Conservation (phyloP, 2,888 invertebrate genomes). For the Uloborus plumipes region DNA sequence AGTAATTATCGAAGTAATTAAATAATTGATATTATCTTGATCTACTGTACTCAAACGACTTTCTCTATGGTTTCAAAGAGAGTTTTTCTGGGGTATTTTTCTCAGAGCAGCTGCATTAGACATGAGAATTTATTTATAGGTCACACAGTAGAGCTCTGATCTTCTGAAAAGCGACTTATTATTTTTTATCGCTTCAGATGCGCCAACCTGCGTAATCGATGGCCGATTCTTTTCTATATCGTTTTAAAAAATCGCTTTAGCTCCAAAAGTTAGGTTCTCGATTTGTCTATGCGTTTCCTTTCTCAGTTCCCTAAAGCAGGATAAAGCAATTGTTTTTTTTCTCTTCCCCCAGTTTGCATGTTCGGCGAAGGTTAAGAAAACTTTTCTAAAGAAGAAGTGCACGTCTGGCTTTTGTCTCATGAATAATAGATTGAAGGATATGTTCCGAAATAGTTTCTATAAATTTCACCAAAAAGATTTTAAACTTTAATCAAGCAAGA, state of each 20-base stretch:
- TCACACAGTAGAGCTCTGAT: conserved; percentile 10
- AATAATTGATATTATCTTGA: too few species aligned
- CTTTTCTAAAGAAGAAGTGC: too few species aligned
- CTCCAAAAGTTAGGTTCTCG: not conserved
- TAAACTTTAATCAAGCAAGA: too few species aligned
- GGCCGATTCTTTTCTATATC: not conserved
- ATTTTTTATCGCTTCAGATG: conserved; percentile 30
- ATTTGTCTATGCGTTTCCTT: conserved; percentile 14
- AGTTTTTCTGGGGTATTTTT: conserved; percentile 3
- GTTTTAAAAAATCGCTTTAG: conserved; percentile 14
- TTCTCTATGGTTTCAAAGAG: too few species aligned
- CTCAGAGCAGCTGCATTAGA: conserved; percentile 34
- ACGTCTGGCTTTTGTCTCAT: too few species aligned
- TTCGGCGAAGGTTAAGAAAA: too few species aligned
- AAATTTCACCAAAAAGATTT: too few species aligned
- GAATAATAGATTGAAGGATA: too few species aligned
- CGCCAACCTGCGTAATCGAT: conserved; percentile 40
- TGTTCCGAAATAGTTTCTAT: too few species aligned
- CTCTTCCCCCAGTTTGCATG: not conserved
- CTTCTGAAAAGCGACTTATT: conserved; percentile 15
- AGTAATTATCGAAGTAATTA: too few species aligned
- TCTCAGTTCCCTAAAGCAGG: not conserved
- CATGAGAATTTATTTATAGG: conserved; percentile 47
- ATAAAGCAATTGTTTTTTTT: not conserved
- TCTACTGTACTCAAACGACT: too few species aligned